Evolutionary conservation across 2,797 vertebrate genomes (phyloP).

Genomic region (Cossypha heuglini): DNA sequence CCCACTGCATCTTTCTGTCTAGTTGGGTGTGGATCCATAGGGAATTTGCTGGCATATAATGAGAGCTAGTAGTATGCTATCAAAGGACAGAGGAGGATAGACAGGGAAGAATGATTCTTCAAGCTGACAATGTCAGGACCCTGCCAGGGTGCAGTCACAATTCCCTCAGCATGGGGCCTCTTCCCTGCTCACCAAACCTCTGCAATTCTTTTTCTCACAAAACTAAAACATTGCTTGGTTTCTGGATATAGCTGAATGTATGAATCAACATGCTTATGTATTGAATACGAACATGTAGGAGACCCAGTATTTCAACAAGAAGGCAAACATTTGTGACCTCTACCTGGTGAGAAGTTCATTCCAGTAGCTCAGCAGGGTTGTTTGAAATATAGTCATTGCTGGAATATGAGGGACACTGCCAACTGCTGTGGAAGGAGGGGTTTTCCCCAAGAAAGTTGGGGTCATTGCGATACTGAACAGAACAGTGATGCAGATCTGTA

Average conservation of each 20-base stretch:
- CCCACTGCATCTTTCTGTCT: not conserved
- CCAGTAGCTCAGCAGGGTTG: not conserved
- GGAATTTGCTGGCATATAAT: not conserved
- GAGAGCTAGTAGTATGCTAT: not conserved
- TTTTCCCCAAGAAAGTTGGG: not conserved
- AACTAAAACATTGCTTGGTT: not conserved
- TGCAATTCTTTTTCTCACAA: not conserved
- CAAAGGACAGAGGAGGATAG: not conserved
- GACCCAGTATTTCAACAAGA: not conserved
- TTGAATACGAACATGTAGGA: not conserved
- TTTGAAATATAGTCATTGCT: not conserved
- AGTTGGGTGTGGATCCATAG: not conserved
- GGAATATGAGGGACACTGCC: not conserved
- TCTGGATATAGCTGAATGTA: not conserved
- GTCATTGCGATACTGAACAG: not conserved
- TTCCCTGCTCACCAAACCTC: not conserved
- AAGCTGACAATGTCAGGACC: not conserved
- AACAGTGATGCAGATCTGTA: not conserved
- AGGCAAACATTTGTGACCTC: not conserved
- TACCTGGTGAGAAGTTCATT: not conserved
- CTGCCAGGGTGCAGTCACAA: not conserved
- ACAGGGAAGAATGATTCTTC: not conserved
- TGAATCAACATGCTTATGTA: not conserved
- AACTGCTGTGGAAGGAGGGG: not conserved
- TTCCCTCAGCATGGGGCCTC: rapidly evolving